Evolutionary conservation across 2,113 vertebrate genomes (phyloP), one percentile per base, ranked within the genome.

Genomic region (Neotoma lepida): DNA sequence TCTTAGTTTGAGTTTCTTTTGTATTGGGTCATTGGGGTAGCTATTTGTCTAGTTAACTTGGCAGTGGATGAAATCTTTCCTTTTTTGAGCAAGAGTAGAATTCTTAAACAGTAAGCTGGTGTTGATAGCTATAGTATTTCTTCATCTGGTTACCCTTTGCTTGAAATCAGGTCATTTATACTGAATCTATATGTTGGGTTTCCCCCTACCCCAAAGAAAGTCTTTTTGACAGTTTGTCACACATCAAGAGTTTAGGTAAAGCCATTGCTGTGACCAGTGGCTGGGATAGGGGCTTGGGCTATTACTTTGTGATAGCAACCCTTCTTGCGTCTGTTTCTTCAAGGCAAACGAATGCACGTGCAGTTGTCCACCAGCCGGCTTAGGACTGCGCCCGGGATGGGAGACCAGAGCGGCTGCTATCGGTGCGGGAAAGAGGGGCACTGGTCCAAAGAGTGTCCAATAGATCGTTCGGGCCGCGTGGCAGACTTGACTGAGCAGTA

Each of bases 311-410:
- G 97, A 97, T 97, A 97, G 97, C 98, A 98, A 98, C 97, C 96
- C 96, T 98, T 99, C 98, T 99, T 98, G 98, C 99, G 98, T 99
- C 96, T 99, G 98, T 99, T 99, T 97, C 99, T 99, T 99, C 97
- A 99, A 99, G 99, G 99, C 98, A 99, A 99, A 99, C 99, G 99
- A 99, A 99, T 99, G 99, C 99, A 99, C 98, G 99, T 99, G 99
- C 99, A 99, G 99, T 98, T 99, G 98, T 99, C 99, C 97, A 99
- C 99, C 98, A 99, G 99, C 98, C 99, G 99, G 97, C 99, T 99
- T 96, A 99, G 99, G 98, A 99, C 99, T 97, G 99, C 99, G 98
- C 99, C 99, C 98, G 99, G 99, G 98, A 99, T 99, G 99, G 99
- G 99, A 99, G 99, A 99, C 98, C 98, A 99, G 98, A 99, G 99